Evolutionary conservation across 2,113 vertebrate genomes (phyloP), one percentile per base, ranked within the genome.

Genomic region (Rhegmatorhina hoffmannsi): DNA sequence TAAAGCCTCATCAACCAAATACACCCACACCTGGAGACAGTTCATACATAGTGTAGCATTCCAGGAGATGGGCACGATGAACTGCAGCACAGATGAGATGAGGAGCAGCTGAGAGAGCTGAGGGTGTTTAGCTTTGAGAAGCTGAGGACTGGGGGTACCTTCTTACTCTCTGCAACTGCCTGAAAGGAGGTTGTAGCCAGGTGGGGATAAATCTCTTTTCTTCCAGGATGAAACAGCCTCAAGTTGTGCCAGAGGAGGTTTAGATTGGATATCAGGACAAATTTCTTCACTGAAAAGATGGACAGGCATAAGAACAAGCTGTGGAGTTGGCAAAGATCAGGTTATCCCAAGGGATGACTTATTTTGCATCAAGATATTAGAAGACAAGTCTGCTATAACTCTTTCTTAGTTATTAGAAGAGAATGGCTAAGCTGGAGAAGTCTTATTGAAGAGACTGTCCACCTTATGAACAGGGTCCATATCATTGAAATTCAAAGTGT

Each of bases 181-280:
- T 76, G 47, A 63, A 15, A 55, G 17, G n/a, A 83, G 31, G 24
- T 11, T 4, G 6, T 40, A 55, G 47, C 13, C 55, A 19, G 17
- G 24, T 1, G 38, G 5, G 9, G 1, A 7, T 62, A 0, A 0
- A 6, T 3, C 20, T 83, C 47, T 69, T 34, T 69, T 34, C 28
- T 76, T 8, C 6, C n/a, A 62, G 29, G 69, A n/a, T 25, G 13
- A 53, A 68, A 68, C 6, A 5, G 4, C 17, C 29, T 55, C n/a
- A 55, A 8, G 29, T 25, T 46, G 46, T 60, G 24, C n/a, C 62
- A 68, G 19, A 5, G 6, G 17, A 76, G 20, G n/a, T 62, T 75
- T 55, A 26, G 29, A 6, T 7, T 47, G 16, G 20, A 31, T 62
- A 15, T 34, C 10, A 40, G 40, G 20, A 26, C 69, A 15, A 69